A percentile compares a stretch with the other conserved stretches of the same genome.
Conservation (phyloP, 2,888 invertebrate species). For the Strigamia crassipes region DNA sequence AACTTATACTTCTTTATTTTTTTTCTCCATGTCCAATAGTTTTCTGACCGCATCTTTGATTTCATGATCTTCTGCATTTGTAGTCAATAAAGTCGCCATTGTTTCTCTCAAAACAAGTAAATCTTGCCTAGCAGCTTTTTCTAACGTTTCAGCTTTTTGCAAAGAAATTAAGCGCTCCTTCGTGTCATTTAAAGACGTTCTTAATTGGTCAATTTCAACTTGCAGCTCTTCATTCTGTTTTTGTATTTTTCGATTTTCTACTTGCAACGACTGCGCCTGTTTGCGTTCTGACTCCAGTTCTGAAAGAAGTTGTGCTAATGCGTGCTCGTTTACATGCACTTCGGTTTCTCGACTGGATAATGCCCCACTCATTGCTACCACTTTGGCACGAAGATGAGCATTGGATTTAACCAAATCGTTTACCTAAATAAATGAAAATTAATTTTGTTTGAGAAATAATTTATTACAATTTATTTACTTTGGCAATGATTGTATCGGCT, state of each 20-base stretch:
- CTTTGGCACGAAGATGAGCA: conserved; percentile 41
- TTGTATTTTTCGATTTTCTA: conserved; percentile 6
- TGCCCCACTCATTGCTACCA: conserved; percentile 35
- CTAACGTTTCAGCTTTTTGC: background rate
- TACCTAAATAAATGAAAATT: background rate
- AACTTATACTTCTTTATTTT: background rate
- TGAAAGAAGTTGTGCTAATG: conserved; percentile 22
- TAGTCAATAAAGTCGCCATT: background rate
- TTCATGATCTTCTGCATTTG: background rate
- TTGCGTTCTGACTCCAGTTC: conserved; percentile 17
- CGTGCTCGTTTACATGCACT: conserved; percentile 24
- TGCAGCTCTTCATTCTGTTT: conserved; percentile 31
- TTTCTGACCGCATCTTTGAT: conserved; percentile 11
- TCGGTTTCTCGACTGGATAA: conserved; percentile 20
- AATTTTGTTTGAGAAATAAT: background rate
- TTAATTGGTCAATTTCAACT: background rate
- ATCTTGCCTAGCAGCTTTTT: background rate
- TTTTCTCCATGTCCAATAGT: background rate
- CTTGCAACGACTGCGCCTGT: background rate
- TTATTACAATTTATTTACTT: background rate
- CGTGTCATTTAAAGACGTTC: background rate
- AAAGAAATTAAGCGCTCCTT: background rate
- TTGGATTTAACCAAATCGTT: conserved; percentile 9
- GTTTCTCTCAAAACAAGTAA: conserved; percentile 3
- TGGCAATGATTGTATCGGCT: background rate